Evolutionary conservation across 2,113 vertebrate species (phyloP).

Genomic region (Oplegnathus fasciatus): DNA sequence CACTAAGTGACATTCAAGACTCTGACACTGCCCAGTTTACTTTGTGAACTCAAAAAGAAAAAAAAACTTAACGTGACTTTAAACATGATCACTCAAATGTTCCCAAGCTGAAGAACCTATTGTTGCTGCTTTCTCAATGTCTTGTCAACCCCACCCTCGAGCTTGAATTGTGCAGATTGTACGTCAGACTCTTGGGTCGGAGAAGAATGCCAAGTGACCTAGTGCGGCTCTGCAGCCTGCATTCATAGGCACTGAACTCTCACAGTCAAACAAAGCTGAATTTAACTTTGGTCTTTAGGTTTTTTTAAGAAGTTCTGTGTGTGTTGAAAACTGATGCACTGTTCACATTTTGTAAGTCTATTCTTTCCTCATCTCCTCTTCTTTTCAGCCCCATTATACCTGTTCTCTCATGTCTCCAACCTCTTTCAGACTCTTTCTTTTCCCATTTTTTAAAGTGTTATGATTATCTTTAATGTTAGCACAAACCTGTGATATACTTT

Average conservation of each 20-base stretch:
- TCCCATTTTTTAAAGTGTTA: background rate
- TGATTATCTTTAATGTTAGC: background rate
- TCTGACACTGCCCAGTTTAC: background rate
- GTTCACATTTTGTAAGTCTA: background rate
- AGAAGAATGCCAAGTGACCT: slow-evolving; percentile 38
- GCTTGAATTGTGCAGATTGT: slow-evolving; percentile 38
- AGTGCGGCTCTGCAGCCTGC: slow-evolving; percentile 1
- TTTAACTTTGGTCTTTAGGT: background rate
- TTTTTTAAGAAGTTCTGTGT: background rate
- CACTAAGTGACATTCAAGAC: background rate
- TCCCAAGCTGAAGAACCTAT: slow-evolving; percentile 1
- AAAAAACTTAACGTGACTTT: background rate
- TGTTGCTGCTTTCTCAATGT: slow-evolving; percentile 38
- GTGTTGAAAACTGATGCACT: background rate
- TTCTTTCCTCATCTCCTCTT: background rate
- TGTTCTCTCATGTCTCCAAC: background rate
- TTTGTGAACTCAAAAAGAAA: background rate
- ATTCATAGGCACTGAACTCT: background rate
- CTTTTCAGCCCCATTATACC: background rate
- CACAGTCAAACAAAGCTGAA: background rate
- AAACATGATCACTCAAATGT: slow-evolving; percentile 13
- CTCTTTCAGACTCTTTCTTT: background rate
- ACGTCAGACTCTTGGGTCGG: slow-evolving; percentile 42
- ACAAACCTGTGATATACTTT: background rate
- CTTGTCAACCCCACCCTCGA: slow-evolving; percentile 53